Evolutionary conservation across 1,140 invertebrate genomes (phyloP).

Genomic region (Phocides pigmalion): DNA sequence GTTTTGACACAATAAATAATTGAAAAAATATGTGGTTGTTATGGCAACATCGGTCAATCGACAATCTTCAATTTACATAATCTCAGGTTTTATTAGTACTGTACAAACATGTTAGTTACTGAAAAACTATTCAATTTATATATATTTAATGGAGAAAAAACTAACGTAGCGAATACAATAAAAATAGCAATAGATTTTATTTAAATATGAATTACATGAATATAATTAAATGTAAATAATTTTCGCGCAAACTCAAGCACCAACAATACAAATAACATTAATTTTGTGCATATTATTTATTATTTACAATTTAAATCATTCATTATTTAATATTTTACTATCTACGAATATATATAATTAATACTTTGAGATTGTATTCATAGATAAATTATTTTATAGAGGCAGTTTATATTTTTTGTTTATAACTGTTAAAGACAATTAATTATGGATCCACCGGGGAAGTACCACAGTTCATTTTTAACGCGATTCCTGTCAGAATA

Average conservation of each 20-base stretch:
- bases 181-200: slow-evolving; percentile 6
- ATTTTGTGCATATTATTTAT: slow-evolving; percentile 22
- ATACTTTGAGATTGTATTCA: slow-evolving; percentile 10
- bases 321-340: slow-evolving; percentile 14
- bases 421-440: too few species aligned
- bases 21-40: background rate
- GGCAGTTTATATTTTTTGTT: too few species aligned
- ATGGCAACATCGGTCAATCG: background rate
- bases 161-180: slow-evolving; percentile 7
- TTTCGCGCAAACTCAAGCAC: slow-evolving; percentile 9
- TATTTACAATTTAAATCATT: slow-evolving; percentile 1
- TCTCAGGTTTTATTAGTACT: slow-evolving; percentile 23
- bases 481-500: too few species aligned
- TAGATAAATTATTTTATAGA: background rate
- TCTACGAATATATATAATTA: background rate
- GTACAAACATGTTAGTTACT: slow-evolving; percentile 22
- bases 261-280: background rate
- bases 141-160: slow-evolving; percentile 23
- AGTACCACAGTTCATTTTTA: too few species aligned
- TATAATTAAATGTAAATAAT: slow-evolving; percentile 7
- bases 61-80: background rate
- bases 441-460: too few species aligned
- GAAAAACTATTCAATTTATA: slow-evolving; percentile 20
- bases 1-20: background rate
- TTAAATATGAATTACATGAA: slow-evolving; percentile 9